Base-by-base conservation (phyloP, 2,113 vertebrate species). In the Bubalus kerabau region DNA sequence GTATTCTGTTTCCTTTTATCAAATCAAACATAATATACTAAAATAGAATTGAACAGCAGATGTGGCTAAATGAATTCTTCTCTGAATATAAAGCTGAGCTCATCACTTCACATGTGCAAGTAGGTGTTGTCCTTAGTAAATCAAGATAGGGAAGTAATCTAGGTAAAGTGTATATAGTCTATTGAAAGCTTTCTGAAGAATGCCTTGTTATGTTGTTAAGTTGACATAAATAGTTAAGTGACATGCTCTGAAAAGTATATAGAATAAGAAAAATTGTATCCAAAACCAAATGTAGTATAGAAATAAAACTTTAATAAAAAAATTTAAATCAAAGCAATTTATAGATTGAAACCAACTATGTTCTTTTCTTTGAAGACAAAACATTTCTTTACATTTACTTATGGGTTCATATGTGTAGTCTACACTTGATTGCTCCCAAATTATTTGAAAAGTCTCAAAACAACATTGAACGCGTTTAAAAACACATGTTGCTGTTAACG, bases 401-500 rank as follows among this genome's bases (percentile, higher is more conserved):
- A 91, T 26, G 21, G 8, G 2, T 96, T 26, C n/a, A 52, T 91
- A 59, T 97, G 26, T 87, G 46, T 57, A 97, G n/a, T 40, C 64
- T 93, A 50, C 3, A 94, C 14, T 97, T 97, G 83, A 98, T 98
- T 98, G 76, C 16, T 97, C 94, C 52, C 84, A 93, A 96, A 86
- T 93, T 97, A 91, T 85, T 97, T 28, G 4, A 95, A 97, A 89
- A 96, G 80, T 74, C 92, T 98, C 87, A 96, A 93, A 98, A 98
- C 90, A 98, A 82, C 32, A 92, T 21, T 97, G 95, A 48, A 46
- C 74, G 43, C 1, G 67, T 97, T 98, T 97, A 93, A 93, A 98
- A 98, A 98, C 97, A 98, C 84, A 76, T 98, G 98, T 92, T 98
- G 62, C 28, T 97, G 57, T 80, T 98, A 94, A 87, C 71, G 60